A percentile compares a stretch with the other conserved stretches of the same genome.
These are phyloP conservation scores for Drosophila nasuta DNA, from an alignment of 1,140 invertebrate species.

Conservation along the genomic window DNA sequence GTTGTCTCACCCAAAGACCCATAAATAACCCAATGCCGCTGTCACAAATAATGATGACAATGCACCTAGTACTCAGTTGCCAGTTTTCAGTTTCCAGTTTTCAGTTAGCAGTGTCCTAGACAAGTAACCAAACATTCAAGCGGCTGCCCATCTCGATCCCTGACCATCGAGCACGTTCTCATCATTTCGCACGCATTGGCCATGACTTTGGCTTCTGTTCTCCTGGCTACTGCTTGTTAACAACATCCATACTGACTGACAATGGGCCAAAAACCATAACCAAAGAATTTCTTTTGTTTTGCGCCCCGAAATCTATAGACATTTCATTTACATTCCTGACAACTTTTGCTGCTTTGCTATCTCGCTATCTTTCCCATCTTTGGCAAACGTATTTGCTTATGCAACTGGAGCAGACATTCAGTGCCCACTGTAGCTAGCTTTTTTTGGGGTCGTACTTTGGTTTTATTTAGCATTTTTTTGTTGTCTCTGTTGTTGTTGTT, in stretches of 20 bases:
- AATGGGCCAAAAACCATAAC: constrained; percentile 39
- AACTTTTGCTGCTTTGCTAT: not conserved
- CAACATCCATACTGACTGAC: constrained; percentile 37
- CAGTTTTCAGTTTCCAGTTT: not conserved
- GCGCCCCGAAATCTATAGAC: not conserved
- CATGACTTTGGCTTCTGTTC: not conserved
- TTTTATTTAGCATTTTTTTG: not conserved
- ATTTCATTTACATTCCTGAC: constrained; percentile 7
- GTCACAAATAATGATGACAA: constrained; percentile 82
- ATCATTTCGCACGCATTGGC: constrained; percentile 67
- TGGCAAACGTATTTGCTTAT: not conserved
- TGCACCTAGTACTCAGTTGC: constrained; percentile 18
- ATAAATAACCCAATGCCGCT: constrained; percentile 75
- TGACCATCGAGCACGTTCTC: constrained; percentile 56
- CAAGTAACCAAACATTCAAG: constrained; percentile 7
- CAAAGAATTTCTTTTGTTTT: constrained; percentile 22
- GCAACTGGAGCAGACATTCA: not conserved
- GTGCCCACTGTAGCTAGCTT: not conserved
- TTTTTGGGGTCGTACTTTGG: not conserved
- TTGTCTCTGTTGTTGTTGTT: not conserved
- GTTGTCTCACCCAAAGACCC: constrained; percentile 81
- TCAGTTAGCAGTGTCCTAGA: constrained; percentile 8
- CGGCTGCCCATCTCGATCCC: constrained; percentile 2
- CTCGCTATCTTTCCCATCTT: not conserved
- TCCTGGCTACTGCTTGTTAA: constrained; percentile 38